Percentiles rank a stretch among this genome's conserved stretches.
Evolutionary conservation across 2,797 vertebrate species (phyloP).

Genomic region (Helarctos malayanus): DNA sequence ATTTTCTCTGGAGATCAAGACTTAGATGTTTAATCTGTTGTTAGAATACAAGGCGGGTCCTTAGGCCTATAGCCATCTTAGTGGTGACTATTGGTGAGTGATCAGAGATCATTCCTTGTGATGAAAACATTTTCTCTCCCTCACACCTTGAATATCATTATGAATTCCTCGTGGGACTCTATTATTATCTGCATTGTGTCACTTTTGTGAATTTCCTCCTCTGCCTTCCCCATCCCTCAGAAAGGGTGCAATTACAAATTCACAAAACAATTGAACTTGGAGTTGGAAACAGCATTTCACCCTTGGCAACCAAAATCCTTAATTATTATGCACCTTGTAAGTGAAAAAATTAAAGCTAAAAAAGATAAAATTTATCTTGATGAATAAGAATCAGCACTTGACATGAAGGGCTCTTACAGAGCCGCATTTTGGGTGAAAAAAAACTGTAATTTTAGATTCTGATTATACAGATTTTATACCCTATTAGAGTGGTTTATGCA

Average conservation of each 20-base stretch:
- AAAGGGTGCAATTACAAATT: conserved; percentile 82
- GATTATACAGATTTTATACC: neutral
- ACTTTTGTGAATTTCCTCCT: conserved; percentile 77
- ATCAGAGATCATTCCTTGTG: conserved; percentile 75
- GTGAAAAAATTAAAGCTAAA: conserved; percentile 77
- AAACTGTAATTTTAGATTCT: neutral
- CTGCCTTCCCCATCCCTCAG: conserved; percentile 85
- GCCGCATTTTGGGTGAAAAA: neutral
- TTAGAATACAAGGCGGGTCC: neutral
- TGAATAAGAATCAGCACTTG: conserved; percentile 59
- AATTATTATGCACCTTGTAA: conserved; percentile 79
- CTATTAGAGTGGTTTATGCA: neutral
- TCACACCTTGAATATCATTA: conserved; percentile 77
- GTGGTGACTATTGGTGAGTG: conserved; percentile 61
- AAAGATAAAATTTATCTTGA: conserved; percentile 68
- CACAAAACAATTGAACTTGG: conserved; percentile 83
- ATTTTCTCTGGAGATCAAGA: neutral
- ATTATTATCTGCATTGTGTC: conserved; percentile 75
- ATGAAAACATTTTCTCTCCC: conserved; percentile 77
- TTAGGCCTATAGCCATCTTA: conserved; percentile 47
- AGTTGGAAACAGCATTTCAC: conserved; percentile 84
- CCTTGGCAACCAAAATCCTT: conserved; percentile 84
- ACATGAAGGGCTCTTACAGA: conserved; percentile 57
- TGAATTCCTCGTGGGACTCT: conserved; percentile 69
- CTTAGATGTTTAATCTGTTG: neutral